Conservation (phyloP, 2,888 invertebrate species). For the Oscheius sp. region DNA sequence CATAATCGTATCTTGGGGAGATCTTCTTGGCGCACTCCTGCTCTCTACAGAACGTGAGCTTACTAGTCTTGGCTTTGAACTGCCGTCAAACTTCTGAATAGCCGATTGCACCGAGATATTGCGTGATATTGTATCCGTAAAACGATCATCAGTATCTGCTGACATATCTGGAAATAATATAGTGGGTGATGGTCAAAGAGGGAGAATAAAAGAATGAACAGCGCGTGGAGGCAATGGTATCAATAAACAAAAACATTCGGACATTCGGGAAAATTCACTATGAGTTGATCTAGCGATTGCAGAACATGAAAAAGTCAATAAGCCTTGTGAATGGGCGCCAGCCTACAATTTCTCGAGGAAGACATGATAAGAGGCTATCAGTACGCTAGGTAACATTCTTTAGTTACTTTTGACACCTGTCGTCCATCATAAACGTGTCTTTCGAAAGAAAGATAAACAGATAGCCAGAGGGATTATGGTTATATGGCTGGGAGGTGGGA, state of each 20-base stretch:
- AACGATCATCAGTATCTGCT: constrained; percentile 41
- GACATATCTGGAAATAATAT: constrained; percentile 23
- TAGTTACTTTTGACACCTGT: background rate
- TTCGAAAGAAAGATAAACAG: background rate
- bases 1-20: background rate
- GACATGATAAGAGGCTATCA: constrained; percentile 9
- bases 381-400: constrained; percentile 4
- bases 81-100: constrained; percentile 53
- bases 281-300: background rate
- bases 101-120: constrained; percentile 54
- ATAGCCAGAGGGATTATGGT: background rate
- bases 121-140: constrained; percentile 55
- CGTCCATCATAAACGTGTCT: background rate
- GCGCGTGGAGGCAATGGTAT: background rate
- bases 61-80: constrained; percentile 32
- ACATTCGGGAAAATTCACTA: too few species aligned
- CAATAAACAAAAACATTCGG: background rate
- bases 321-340: background rate
- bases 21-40: background rate
- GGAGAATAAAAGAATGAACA: background rate
- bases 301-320: background rate
- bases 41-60: constrained; percentile 13
- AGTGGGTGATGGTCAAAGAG: background rate
- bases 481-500: background rate
- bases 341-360: background rate